Base-by-base conservation (phyloP, 2,797 vertebrate genomes). In the Enoplosus armatus region DNA sequence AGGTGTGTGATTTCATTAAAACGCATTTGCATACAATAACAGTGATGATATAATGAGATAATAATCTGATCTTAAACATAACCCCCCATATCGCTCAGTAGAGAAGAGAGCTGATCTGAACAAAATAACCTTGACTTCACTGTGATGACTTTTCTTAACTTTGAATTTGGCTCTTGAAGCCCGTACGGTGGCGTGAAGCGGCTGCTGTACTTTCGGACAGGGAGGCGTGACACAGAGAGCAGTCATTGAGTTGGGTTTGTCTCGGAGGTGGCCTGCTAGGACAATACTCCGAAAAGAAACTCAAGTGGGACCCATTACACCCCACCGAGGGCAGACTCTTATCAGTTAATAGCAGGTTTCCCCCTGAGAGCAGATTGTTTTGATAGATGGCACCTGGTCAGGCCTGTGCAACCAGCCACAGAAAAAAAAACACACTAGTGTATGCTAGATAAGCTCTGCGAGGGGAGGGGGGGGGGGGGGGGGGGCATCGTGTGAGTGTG, bases 331-430 rank as follows among this genome's bases (percentile, higher is more conserved):
- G 81, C 92, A 86, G 82, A 79, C 75, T 89, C 93, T 95, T 95
- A 95, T 96, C 95, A 95, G 94, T 93, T 95, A 94, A 95, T 94
- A 92, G 93, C 92, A 93, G 93, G 92, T 92, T 95, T 96, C 93
- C 92, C 88, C 90, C 82, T 61, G 88, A 90, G 93, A 94, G 92
- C 77, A 87, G 90, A 94, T 95, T 93, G 94, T 95, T 95, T 95
- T 94, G 93, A 93, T 93, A 92, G 93, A 95, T 94, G 93, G 88
- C 92, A 94, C 93, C 93, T 93, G 93, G 90, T 92, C 88, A 74
- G 83, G 89, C 80, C 87, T 86, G 89, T 78, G 84, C 84, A 84
- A 79, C 85, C 70, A 79, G 79, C 85, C 84, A 86, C 69, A 67
- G 68, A 77, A 88, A 67, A 68, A 79, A 88, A 67, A 78, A 61